Evolutionary conservation across 2,113 vertebrate genomes (phyloP).

Genomic region (Naja naja): DNA sequence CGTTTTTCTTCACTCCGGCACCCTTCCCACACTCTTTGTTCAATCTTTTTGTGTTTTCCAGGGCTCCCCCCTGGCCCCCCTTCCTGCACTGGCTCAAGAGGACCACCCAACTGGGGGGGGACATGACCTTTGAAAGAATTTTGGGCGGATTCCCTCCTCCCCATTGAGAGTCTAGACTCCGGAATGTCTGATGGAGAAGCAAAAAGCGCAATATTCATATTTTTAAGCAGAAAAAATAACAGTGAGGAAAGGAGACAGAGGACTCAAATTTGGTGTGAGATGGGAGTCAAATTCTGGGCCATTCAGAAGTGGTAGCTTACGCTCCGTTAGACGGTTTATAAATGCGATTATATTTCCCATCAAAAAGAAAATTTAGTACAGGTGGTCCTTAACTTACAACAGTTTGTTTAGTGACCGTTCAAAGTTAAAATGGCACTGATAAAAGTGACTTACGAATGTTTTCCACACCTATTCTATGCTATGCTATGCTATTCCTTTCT

Average conservation of each 20-base stretch:
- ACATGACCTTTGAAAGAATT: not conserved
- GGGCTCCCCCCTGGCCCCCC: not conserved
- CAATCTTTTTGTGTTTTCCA: not conserved
- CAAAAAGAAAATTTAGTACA: not conserved
- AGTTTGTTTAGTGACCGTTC: too few species aligned
- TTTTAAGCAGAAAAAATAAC: not conserved
- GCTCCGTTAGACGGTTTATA: fast-evolving
- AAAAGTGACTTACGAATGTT: too few species aligned
- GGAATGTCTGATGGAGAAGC: not conserved
- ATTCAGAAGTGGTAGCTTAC: not conserved
- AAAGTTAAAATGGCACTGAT: too few species aligned
- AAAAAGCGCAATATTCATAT: not conserved
- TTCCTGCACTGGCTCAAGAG: fast-evolving
- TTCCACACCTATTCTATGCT: too few species aligned
- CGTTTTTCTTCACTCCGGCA: not conserved
- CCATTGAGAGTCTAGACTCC: constrained; percentile 4
- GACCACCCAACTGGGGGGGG: not conserved
- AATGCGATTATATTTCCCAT: not conserved
- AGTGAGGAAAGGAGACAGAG: not conserved
- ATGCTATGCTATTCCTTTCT: too few species aligned
- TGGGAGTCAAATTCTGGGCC: not conserved
- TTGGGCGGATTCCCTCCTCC: not conserved
- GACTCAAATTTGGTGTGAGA: not conserved
- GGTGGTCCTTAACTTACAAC: too few species aligned
- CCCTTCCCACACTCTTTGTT: not conserved